Conservation (phyloP, 2,888 invertebrate genomes). For the Agriopis marginaria region DNA sequence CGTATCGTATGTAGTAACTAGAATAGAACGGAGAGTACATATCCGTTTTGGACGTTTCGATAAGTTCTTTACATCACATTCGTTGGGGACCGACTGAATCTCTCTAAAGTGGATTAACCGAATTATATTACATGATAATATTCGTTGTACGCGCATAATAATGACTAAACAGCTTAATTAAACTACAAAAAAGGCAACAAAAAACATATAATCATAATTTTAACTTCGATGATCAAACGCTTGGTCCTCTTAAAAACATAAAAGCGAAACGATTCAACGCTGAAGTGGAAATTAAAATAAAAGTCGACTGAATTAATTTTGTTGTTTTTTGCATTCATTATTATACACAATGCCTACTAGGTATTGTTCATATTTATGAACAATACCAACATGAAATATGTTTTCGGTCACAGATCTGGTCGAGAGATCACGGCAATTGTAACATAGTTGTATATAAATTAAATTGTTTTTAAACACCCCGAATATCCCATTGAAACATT, state of each 20-base stretch:
- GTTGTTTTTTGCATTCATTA: no score
- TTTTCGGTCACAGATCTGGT: no score
- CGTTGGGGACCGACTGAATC: slow-evolving; percentile 16
- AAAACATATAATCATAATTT: background rate
- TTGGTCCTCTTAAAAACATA: background rate
- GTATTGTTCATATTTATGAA: no score
- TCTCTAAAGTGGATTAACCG: background rate
- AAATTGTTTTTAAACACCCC: no score
- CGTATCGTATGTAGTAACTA: slow-evolving; percentile 43
- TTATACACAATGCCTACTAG: no score
- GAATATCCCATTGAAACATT: background rate
- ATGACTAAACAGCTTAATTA: background rate
- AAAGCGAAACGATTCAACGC: no score
- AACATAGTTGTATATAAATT: no score
- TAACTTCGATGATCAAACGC: background rate
- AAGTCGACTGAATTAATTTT: no score
- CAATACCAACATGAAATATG: no score
- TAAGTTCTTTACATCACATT: slow-evolving; percentile 39
- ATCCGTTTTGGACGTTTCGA: slow-evolving; percentile 49
- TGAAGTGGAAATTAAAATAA: background rate
- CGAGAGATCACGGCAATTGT: no score
- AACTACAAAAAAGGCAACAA: background rate
- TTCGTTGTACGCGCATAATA: background rate
- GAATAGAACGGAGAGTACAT: slow-evolving; percentile 43
- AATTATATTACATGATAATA: background rate